Percentiles rank a stretch among this genome's conserved stretches.
Evolutionary conservation across 2,888 invertebrate genomes (phyloP).

Genomic region (Scotopteryx bipunctaria): DNA sequence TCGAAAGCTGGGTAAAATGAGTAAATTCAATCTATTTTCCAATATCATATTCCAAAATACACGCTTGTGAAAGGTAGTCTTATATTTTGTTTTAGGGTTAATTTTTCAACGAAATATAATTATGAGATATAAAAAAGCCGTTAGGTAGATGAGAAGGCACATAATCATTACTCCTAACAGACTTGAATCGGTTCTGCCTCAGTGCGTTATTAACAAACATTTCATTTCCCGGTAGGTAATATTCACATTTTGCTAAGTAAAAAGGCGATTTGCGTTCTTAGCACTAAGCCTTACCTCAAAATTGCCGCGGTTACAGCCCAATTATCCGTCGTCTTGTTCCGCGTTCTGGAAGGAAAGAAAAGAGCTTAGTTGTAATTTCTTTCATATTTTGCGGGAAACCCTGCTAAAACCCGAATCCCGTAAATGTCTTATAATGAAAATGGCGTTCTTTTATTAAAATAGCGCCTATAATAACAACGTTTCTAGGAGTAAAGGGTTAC

Average conservation of each 20-base stretch:
- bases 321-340: conserved; percentile 13
- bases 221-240: conserved; percentile 2
- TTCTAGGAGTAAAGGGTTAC: no score
- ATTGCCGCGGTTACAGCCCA: conserved; percentile 21
- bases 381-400: neutral
- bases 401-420: neutral
- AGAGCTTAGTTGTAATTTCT: conserved; percentile 5
- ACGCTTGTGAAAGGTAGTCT: no score
- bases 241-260: conserved; percentile 8
- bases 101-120: no score
- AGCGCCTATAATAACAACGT: no score
- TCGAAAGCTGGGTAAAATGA: no score
- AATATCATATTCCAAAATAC: no score
- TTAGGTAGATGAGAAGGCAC: no score
- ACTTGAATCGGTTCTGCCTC: neutral
- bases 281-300: conserved; percentile 21
- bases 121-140: no score
- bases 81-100: no score
- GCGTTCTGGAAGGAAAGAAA: conserved; percentile 16
- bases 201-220: neutral
- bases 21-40: no score
- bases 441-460: no score
- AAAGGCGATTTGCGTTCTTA: conserved; percentile 2
- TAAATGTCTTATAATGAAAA: neutral
- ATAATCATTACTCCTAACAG: no score